Evolutionary conservation across 2,113 vertebrate genomes (phyloP), one percentile per base, ranked within the genome.

Genomic region (Axis porcinus): DNA sequence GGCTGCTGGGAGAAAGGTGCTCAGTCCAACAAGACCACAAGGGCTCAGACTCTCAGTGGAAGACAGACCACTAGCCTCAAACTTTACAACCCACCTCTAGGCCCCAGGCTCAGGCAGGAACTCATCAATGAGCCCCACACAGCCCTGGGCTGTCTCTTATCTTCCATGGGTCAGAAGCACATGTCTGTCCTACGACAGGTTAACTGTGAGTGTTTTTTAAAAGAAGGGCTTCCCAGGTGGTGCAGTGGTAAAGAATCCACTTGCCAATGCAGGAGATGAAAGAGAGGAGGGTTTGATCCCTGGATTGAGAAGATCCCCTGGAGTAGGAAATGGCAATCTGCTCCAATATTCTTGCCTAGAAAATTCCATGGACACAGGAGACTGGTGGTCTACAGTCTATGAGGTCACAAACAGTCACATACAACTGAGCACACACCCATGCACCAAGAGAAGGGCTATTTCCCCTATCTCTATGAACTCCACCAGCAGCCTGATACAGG

Each of bases 91-190:
- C 0, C 13, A 36, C 4, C 58, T 54, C 6, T 2, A 33, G 25
- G 9, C 21, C 5, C 1, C 13, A n/a, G 14, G 50, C 21, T 57
- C 36, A n/a, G 36, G 76, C 1, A 8, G 25, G 23, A 70, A 52
- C 6, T 30, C 28, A 12, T 30, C 19, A 1, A 5, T 0, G 4
- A 30, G 17, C 21, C 36, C 17, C 11, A 1, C 0, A 8, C 1
- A 15, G 13, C 6, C 11, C 15, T 19, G 33, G 15, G n/a, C 12
- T 43, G 5, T 15, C 36, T 27, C 7, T 62, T 14, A 0, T 19
- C 50, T 86, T 33, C 19, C 12, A 64, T 45, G 47, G 27, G 16
- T 7, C 7, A 86, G n/a, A 55, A 64, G 57, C 4, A 12, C n/a
- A 4, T 36, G 33, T 43, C 6, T 50, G 10, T 76, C 43, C 52